Conservation (phyloP, 2,113 vertebrate species). For the Quiscalus mexicanus region DNA sequence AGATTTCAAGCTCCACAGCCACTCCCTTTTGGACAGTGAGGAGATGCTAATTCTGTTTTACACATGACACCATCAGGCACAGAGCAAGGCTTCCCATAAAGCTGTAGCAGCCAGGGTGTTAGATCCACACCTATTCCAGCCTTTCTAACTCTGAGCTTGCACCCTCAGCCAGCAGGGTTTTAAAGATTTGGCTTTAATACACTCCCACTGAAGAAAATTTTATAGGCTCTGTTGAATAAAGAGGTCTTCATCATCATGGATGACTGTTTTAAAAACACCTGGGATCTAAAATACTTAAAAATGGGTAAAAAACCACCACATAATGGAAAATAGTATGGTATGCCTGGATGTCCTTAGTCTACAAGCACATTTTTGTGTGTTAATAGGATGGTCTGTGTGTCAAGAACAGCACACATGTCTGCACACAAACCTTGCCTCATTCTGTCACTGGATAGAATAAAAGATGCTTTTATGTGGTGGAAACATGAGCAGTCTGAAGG, state of each 20-base stretch:
- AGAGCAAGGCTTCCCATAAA: neutral
- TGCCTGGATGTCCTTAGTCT: neutral
- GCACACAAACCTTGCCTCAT: constrained; percentile 9
- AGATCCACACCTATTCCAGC: neutral
- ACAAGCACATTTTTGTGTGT: neutral
- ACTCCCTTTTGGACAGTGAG: fast-evolving
- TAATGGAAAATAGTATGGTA: neutral
- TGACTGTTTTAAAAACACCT: neutral
- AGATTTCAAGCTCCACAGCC: neutral
- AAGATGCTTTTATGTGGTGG: constrained; percentile 48
- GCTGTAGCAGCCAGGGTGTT: fast-evolving
- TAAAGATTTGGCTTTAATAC: neutral
- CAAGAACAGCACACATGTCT: neutral
- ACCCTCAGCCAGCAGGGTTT: neutral
- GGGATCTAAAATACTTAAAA: neutral
- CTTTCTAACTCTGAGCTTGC: neutral
- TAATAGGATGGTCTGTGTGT: neutral
- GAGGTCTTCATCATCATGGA: neutral
- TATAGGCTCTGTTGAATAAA: neutral
- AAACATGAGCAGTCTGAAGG: constrained; percentile 59
- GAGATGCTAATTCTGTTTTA: neutral
- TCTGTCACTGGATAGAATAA: constrained; percentile 45
- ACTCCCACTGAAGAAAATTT: neutral
- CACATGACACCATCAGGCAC: fast-evolving
- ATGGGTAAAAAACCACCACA: fast-evolving